Conservation (phyloP, 23 tunicate species). For the Botrylloides violaceus region DNA sequence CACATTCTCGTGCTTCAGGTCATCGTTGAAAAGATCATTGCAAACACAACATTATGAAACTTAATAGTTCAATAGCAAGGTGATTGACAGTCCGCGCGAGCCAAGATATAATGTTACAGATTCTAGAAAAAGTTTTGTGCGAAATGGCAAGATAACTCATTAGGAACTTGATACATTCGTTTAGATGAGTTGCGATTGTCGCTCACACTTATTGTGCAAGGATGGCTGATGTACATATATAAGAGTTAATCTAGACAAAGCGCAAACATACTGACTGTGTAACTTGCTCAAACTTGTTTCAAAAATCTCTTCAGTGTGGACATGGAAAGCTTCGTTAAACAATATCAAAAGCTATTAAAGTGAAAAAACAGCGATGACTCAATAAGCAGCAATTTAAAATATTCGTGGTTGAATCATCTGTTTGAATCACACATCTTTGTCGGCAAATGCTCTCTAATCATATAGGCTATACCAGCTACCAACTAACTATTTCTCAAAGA, state of each 20-base stretch:
- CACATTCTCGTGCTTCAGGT: background rate
- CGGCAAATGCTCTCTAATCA: background rate
- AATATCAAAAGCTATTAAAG: too few relatives aligned
- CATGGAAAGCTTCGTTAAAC: too few relatives aligned
- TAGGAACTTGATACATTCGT: conserved; percentile 1
- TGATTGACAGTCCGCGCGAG: background rate
- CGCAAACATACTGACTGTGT: too few relatives aligned
- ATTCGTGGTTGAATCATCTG: too few relatives aligned
- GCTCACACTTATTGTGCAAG: background rate
- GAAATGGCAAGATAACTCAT: background rate
- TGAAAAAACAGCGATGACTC: too few relatives aligned
- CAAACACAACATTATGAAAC: background rate
- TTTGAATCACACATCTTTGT: background rate
- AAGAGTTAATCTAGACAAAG: too few relatives aligned
- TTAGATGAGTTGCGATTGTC: background rate
- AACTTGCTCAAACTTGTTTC: too few relatives aligned
- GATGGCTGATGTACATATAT: too few relatives aligned
- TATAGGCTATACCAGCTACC: background rate
- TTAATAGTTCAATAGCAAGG: background rate
- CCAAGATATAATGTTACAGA: background rate
- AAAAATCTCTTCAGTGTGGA: too few relatives aligned
- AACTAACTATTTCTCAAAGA: background rate
- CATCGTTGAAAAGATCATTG: background rate
- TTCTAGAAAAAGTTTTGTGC: background rate
- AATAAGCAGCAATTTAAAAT: too few relatives aligned